Evolutionary conservation across 2,888 invertebrate genomes (phyloP).

Genomic region (Mythimna pallens): DNA sequence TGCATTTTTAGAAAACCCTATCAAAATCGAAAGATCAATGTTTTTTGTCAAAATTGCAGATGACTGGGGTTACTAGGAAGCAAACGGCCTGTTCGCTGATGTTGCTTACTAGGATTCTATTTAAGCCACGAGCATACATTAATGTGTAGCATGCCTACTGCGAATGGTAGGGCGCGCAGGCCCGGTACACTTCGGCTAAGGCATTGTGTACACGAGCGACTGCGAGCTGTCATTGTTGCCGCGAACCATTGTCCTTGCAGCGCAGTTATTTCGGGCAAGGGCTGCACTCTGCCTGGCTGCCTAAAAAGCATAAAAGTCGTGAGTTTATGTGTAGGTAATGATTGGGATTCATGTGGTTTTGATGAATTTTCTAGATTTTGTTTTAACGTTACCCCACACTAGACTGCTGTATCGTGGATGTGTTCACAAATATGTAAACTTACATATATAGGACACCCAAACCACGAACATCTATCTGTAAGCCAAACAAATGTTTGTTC

Average conservation of each 20-base stretch:
- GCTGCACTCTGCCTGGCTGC: conserved; percentile 23
- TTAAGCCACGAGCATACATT: conserved; percentile 11
- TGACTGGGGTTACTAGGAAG: no score
- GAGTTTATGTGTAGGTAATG: not conserved
- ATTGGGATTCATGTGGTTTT: not conserved
- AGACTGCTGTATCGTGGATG: no score
- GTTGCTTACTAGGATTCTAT: not conserved
- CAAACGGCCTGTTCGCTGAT: not conserved
- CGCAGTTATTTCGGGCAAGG: conserved; percentile 55
- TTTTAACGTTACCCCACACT: no score
- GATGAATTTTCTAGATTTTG: no score
- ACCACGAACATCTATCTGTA: no score
- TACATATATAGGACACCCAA: no score
- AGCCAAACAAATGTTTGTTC: no score
- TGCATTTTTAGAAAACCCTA: not conserved
- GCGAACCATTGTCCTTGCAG: conserved; percentile 51
- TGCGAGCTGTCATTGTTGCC: conserved; percentile 56
- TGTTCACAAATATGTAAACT: no score
- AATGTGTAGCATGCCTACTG: conserved; percentile 1
- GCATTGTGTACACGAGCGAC: conserved; percentile 47
- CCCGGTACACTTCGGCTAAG: conserved; percentile 26
- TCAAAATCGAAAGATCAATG: not conserved
- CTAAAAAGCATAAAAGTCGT: conserved; percentile 28
- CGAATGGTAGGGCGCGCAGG: conserved; percentile 15
- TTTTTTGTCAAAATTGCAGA: no score